A percentile compares a stretch with the other conserved stretches of the same genome.
Conservation (phyloP, 2,888 invertebrate genomes). For the Acrocera orbiculus region DNA sequence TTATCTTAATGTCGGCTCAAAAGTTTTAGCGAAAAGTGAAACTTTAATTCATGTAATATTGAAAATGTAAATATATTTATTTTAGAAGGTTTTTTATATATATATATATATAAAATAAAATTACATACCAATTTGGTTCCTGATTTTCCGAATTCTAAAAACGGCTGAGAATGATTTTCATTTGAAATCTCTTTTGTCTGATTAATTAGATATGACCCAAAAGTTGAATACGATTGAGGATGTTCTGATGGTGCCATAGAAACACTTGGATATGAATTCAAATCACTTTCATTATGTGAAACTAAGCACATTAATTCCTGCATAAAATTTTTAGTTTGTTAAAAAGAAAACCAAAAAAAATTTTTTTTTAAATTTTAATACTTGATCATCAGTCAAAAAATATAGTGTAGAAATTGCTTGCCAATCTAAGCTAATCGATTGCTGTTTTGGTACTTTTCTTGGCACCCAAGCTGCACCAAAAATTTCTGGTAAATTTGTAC, state of each 20-base stretch:
- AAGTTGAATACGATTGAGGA: slow-evolving; percentile 30
- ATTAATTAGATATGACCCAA: slow-evolving; percentile 31
- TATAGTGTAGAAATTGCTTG: slow-evolving; percentile 41
- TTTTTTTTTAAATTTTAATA: slow-evolving; percentile 26
- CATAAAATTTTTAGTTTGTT: too few relatives aligned
- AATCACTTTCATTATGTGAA: slow-evolving; percentile 27
- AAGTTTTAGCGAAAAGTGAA: too few relatives aligned
- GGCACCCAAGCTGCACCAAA: slow-evolving; percentile 40
- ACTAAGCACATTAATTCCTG: slow-evolving; percentile 35
- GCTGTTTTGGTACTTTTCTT: slow-evolving; percentile 29
- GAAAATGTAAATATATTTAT: too few relatives aligned
- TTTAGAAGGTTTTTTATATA: not conserved
- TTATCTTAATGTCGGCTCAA: too few relatives aligned
- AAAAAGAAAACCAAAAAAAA: too few relatives aligned
- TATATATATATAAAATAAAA: not conserved
- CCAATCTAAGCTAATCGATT: slow-evolving; percentile 36
- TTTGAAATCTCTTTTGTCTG: slow-evolving; percentile 18
- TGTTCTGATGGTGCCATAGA: too few relatives aligned
- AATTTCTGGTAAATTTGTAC: slow-evolving; percentile 31
- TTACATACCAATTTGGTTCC: slow-evolving; percentile 33
- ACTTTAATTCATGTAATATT: too few relatives aligned
- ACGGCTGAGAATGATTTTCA: slow-evolving; percentile 13
- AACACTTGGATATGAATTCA: slow-evolving; percentile 15
- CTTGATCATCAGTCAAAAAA: slow-evolving; percentile 42
- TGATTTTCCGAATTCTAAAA: slow-evolving; percentile 28